Conservation (phyloP, 2,113 vertebrate species). For the Cichladusa arquata region DNA sequence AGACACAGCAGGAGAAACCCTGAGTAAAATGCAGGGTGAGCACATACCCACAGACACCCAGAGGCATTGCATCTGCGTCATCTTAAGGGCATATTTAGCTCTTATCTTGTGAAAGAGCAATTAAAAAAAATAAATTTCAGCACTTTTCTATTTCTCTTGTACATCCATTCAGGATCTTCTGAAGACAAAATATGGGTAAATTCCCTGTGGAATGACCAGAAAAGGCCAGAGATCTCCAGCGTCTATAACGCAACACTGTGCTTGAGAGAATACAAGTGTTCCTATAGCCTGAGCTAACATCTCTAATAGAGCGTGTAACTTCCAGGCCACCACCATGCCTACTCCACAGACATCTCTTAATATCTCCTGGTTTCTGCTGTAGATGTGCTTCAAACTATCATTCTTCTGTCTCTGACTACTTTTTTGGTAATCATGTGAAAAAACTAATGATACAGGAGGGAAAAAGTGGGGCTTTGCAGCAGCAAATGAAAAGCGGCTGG, state of each 20-base stretch:
- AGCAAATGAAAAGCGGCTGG: background rate
- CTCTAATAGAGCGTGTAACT: background rate
- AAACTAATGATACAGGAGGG: background rate
- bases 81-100: background rate
- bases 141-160: background rate
- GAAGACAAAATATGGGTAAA: background rate
- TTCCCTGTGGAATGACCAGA: background rate
- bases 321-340: background rate
- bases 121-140: background rate
- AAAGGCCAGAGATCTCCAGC: background rate
- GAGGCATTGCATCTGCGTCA: background rate
- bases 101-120: background rate
- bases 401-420: background rate
- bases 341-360: background rate
- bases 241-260: background rate
- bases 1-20: background rate
- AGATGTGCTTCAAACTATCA: background rate
- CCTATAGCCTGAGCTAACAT: background rate
- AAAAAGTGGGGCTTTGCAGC: background rate
- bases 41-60: background rate
- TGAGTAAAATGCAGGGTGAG: background rate
- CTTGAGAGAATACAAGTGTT: background rate
- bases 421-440: background rate
- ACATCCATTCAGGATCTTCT: background rate
- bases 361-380: background rate